Evolutionary conservation across 2,113 vertebrate genomes (phyloP).

Genomic region (Pluvialis apricaria): DNA sequence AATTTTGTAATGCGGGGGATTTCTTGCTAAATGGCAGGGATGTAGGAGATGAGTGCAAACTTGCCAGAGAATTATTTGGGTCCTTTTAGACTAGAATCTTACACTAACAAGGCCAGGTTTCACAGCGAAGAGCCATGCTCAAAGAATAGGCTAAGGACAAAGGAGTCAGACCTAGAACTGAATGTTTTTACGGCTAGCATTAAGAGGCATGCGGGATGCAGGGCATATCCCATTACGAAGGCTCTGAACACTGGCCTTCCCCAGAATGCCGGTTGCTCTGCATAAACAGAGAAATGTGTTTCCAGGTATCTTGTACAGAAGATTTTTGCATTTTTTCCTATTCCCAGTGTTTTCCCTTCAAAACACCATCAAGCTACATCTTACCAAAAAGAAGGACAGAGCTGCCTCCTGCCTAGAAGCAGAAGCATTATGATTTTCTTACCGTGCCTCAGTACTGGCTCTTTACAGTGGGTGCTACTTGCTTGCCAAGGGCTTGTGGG

Average conservation of each 20-base stretch:
- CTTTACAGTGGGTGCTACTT: background rate
- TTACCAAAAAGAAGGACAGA: background rate
- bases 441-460: fast-evolving
- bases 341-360: background rate
- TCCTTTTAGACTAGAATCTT: background rate
- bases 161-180: background rate
- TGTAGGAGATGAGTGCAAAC: background rate
- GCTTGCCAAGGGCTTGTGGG: background rate
- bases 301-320: background rate
- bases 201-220: background rate
- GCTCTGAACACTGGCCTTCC: background rate
- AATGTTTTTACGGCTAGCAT: background rate
- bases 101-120: background rate
- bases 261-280: background rate
- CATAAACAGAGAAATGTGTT: background rate
- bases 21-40: background rate
- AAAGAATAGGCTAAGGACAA: background rate
- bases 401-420: background rate
- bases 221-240: background rate
- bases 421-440: background rate
- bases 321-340: background rate
- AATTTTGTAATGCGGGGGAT: background rate
- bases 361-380: background rate
- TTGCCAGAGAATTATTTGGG: background rate
- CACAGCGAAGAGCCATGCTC: background rate